phyloP scores from a whole-genome alignment of 2,797 vertebrate genomes.

The Graptemys geographica region DNA sequence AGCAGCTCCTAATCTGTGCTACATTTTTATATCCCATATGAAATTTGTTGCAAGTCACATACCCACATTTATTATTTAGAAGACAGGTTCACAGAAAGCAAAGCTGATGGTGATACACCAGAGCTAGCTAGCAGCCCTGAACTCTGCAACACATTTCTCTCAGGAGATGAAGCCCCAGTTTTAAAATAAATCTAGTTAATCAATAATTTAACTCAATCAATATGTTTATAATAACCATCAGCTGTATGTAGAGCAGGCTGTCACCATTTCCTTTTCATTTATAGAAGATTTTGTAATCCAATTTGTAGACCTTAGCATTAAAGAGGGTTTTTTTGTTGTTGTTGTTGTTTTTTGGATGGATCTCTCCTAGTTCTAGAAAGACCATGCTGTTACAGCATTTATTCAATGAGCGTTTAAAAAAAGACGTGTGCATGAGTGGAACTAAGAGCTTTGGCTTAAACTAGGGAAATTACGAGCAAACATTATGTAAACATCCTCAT shows the following conservation, averaged over 20 bases:
- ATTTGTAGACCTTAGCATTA: neutral
- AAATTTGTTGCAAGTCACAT: conserved; percentile 58
- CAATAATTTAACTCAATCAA: conserved; percentile 5
- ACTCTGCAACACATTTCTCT: neutral
- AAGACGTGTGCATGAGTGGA: neutral
- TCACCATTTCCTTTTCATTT: neutral
- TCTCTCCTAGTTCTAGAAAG: neutral
- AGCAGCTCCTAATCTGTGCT: conserved; percentile 59
- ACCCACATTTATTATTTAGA: conserved; percentile 64
- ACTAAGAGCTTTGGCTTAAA: conserved; percentile 16
- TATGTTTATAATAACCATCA: neutral
- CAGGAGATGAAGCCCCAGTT: conserved; percentile 15
- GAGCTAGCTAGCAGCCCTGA: conserved; percentile 38
- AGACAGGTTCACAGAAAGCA: conserved; percentile 52
- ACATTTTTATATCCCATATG: conserved; percentile 44
- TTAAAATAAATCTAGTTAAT: conserved; percentile 2
- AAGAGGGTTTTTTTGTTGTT: neutral
- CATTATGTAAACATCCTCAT: neutral
- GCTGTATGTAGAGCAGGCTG: neutral
- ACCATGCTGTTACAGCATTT: neutral
- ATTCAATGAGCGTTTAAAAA: neutral
- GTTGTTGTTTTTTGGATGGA: neutral
- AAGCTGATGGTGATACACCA: conserved; percentile 15
- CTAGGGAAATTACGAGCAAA: neutral
- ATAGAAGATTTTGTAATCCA: neutral